Percentiles rank a stretch among this genome's conserved stretches.
These are phyloP conservation scores for Petrocephalus zakoni DNA, from an alignment of 2,113 vertebrate species.

Conservation along the genomic window DNA sequence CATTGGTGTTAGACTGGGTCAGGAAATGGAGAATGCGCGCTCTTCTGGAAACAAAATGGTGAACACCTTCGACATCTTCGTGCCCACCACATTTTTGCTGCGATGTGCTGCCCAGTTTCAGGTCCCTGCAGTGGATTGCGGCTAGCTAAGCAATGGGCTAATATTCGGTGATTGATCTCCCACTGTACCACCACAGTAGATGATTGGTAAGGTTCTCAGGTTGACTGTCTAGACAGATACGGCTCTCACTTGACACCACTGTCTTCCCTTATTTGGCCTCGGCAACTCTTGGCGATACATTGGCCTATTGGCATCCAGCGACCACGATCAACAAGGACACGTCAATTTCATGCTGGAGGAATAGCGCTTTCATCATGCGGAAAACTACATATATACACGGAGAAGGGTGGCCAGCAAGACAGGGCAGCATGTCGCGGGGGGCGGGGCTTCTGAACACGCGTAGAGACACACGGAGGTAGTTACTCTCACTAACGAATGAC, in stretches of 20 bases:
- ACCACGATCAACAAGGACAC: slow-evolving; percentile 5
- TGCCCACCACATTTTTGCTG: neutral
- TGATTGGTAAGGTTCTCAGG: slow-evolving; percentile 23
- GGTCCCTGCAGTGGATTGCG: slow-evolving; percentile 8
- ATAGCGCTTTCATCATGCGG: slow-evolving; percentile 37
- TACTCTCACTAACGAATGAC: slow-evolving; percentile 4
- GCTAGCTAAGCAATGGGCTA: neutral
- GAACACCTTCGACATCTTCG: neutral
- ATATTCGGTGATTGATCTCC: neutral
- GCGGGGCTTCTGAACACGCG: neutral
- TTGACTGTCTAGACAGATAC: neutral
- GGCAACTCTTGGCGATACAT: neutral
- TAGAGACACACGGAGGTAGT: slow-evolving; percentile 27
- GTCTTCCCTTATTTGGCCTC: neutral
- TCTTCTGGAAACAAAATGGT: neutral
- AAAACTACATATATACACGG: slow-evolving; percentile 23
- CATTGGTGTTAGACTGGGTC: neutral
- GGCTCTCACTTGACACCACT: neutral
- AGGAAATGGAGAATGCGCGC: neutral
- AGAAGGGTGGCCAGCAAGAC: neutral
- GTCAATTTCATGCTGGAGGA: slow-evolving; percentile 33
- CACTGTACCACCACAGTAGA: slow-evolving; percentile 18
- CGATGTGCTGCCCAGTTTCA: neutral
- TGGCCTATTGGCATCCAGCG: neutral
- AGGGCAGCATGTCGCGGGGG: neutral